A percentile compares a stretch with the other conserved stretches of the same genome.
phyloP scores from a whole-genome alignment of 2,888 invertebrate species.

The Agapostemon virescens region DNA sequence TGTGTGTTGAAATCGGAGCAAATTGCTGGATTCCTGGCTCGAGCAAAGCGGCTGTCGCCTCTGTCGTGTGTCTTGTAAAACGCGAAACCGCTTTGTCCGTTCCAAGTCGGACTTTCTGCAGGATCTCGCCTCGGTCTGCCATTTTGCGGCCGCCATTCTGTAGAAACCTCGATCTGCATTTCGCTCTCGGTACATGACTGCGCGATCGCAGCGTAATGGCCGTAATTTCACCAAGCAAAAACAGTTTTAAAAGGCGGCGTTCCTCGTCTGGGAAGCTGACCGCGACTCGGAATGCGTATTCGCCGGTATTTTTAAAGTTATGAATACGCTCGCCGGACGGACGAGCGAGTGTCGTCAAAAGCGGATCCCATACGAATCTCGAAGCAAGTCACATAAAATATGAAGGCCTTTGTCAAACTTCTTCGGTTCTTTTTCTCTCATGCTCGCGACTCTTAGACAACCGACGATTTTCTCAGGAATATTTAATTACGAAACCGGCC shows the following conservation, averaged over 20 bases:
- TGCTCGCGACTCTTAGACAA: too few species aligned
- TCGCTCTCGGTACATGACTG: neutral
- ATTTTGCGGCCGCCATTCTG: neutral
- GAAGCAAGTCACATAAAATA: neutral
- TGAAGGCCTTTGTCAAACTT: neutral
- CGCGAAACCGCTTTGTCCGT: neutral
- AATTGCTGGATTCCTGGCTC: neutral
- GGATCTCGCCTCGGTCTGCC: neutral
- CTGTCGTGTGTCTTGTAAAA: neutral
- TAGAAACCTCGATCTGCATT: neutral
- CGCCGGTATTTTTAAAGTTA: neutral
- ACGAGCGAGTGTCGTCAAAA: neutral
- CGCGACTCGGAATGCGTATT: conserved; percentile 1
- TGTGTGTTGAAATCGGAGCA: neutral
- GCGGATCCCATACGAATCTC: neutral
- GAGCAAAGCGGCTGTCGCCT: neutral
- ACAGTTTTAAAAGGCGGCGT: neutral
- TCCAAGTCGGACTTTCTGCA: neutral
- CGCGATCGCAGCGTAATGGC: neutral
- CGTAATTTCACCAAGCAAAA: neutral
- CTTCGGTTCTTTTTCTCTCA: neutral
- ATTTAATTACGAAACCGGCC: neutral
- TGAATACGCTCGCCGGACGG: neutral
- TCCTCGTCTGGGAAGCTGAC: neutral
- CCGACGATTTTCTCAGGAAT: neutral